phyloP scores from a whole-genome alignment of 2,797 vertebrate genomes.

The Neoniphon sammara region DNA sequence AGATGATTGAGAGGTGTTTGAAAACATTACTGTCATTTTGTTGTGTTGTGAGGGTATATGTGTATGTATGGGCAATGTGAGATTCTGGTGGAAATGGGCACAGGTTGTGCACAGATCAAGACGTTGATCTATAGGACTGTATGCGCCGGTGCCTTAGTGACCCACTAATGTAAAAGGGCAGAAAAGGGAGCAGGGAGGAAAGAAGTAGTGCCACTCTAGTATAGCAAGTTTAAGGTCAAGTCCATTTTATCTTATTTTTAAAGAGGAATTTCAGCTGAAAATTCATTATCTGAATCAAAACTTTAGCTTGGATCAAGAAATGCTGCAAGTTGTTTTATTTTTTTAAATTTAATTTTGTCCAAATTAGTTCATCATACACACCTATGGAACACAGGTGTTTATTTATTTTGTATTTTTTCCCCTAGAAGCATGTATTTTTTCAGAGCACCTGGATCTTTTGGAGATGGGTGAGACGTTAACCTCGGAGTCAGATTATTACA shows the following conservation, averaged over 20 bases:
- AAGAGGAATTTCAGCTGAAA: conserved; percentile 35
- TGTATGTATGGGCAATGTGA: conserved; percentile 43
- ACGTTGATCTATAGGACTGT: conserved; percentile 64
- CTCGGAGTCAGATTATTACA: conserved; percentile 24
- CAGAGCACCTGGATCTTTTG: conserved; percentile 14
- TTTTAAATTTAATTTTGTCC: background rate
- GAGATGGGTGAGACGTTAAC: conserved; percentile 37
- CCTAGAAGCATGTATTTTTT: conserved; percentile 4
- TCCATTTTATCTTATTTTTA: background rate
- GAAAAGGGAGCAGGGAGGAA: conserved; percentile 47
- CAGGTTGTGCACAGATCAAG: conserved; percentile 64
- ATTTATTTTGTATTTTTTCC: background rate
- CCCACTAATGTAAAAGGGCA: conserved; percentile 57
- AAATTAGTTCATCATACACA: background rate
- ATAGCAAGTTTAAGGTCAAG: conserved; percentile 21
- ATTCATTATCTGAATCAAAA: background rate
- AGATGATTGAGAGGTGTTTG: conserved; percentile 42
- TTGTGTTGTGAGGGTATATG: conserved; percentile 37
- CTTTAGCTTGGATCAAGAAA: conserved; percentile 30
- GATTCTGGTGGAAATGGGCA: conserved; percentile 41
- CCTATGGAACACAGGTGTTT: too few relatives aligned
- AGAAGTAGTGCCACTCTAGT: conserved; percentile 14
- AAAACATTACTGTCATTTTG: conserved; percentile 44
- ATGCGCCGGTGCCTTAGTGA: conserved; percentile 83
- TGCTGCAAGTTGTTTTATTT: conserved; percentile 40